Conservation (phyloP, 2,888 invertebrate species). For the Pteria penguin region DNA sequence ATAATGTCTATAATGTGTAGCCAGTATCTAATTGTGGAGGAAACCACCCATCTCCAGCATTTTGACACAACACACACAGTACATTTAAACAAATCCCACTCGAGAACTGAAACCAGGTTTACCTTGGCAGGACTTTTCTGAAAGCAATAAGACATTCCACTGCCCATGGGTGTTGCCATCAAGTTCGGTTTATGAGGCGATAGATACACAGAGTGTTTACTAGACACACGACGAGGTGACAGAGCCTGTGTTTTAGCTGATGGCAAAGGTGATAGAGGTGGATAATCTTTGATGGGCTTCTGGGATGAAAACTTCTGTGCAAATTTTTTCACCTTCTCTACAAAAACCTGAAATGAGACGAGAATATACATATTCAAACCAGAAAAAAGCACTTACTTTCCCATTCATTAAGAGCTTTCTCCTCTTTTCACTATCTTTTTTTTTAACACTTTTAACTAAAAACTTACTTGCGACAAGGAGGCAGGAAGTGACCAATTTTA, state of each 20-base stretch:
- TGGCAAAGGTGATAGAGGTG: constrained; percentile 88
- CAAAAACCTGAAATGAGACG: constrained; percentile 83
- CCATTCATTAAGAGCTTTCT: too few relatives aligned
- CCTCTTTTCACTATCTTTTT: too few relatives aligned
- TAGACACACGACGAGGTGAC: constrained; percentile 84
- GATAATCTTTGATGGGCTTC: constrained; percentile 74
- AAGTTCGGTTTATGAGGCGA: constrained; percentile 73
- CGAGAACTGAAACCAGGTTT: too few relatives aligned
- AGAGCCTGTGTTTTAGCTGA: constrained; percentile 83
- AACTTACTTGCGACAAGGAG: too few relatives aligned
- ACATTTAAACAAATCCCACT: too few relatives aligned
- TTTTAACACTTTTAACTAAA: too few relatives aligned
- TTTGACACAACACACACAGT: too few relatives aligned
- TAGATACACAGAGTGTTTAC: constrained; percentile 84
- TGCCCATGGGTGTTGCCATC: constrained; percentile 76
- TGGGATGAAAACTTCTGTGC: constrained; percentile 85
- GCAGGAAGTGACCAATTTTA: too few relatives aligned
- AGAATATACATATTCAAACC: background rate
- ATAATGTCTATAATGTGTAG: too few relatives aligned
- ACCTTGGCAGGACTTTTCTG: constrained; percentile 93
- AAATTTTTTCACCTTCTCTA: constrained; percentile 90
- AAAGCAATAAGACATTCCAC: constrained; percentile 86
- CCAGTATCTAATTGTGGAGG: too few relatives aligned
- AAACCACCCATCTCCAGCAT: too few relatives aligned
- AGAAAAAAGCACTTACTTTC: background rate